A percentile compares a stretch with the other conserved stretches of the same genome.
These are phyloP conservation scores for Hyla sarda DNA, from an alignment of 2,113 vertebrate species.

Conservation along the genomic window DNA sequence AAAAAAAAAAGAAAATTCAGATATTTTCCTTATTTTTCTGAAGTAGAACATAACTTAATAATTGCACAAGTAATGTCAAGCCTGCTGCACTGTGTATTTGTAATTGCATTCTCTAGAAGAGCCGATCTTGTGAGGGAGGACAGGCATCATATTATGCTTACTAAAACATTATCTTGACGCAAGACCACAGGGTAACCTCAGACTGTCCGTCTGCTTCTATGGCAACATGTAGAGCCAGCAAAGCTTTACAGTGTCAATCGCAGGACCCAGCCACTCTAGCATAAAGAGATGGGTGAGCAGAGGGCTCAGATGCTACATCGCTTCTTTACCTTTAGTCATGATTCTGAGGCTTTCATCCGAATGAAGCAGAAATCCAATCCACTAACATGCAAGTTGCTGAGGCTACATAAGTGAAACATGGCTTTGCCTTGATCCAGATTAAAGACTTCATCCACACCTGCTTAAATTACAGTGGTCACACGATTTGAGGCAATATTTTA, in stretches of 20 bases:
- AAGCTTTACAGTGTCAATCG: constrained; percentile 23
- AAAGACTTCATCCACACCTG: constrained; percentile 11
- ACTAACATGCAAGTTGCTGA: background rate
- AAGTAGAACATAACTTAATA: background rate
- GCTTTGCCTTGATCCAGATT: constrained; percentile 31
- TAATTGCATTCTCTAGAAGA: background rate
- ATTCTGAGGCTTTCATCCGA: constrained; percentile 15
- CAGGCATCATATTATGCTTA: constrained; percentile 52
- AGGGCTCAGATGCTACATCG: background rate
- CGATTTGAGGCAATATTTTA: constrained; percentile 16
- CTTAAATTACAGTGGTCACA: background rate
- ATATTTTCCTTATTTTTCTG: background rate
- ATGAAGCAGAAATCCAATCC: constrained; percentile 28
- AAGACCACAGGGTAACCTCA: constrained; percentile 52
- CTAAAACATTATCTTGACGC: constrained; percentile 56
- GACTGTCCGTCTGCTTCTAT: constrained; percentile 56
- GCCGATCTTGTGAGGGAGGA: constrained; percentile 18
- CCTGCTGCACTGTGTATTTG: background rate
- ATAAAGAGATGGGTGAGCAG: constrained; percentile 25
- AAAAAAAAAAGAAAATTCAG: background rate
- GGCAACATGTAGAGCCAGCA: constrained; percentile 48
- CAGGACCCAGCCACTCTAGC: background rate
- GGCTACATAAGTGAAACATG: background rate
- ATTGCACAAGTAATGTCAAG: background rate
- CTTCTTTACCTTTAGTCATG: constrained; percentile 31